Conservation (phyloP, 2,797 vertebrate species). For the Otus scops region DNA sequence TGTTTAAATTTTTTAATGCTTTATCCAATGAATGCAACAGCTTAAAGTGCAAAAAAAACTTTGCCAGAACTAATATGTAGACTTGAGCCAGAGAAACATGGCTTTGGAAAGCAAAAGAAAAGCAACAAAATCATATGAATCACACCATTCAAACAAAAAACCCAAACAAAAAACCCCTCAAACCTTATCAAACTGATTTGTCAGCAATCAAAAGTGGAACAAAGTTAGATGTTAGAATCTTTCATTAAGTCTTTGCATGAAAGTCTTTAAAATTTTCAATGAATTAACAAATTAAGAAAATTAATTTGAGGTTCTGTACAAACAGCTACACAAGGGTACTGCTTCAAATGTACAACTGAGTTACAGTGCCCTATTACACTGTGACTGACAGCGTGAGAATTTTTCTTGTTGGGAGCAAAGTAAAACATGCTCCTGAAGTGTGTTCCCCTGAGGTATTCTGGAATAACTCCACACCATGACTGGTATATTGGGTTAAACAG, state of each 20-base stretch:
- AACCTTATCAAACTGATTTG: background rate
- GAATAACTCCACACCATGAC: slow-evolving; percentile 24
- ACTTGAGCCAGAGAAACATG: background rate
- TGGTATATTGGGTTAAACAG: slow-evolving; percentile 40
- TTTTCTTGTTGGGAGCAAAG: slow-evolving; percentile 16
- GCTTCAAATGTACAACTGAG: background rate
- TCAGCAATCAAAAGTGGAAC: background rate
- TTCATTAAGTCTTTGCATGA: background rate
- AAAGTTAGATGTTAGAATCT: background rate
- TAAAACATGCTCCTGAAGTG: background rate
- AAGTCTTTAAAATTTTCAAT: background rate
- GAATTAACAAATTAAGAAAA: background rate
- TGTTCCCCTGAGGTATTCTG: slow-evolving; percentile 32
- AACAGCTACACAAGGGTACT: background rate
- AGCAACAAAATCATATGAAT: background rate
- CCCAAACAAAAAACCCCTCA: background rate
- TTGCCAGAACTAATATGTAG: background rate
- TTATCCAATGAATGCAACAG: background rate
- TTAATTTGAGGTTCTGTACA: background rate
- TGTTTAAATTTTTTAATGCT: background rate
- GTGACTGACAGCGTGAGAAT: slow-evolving; percentile 16
- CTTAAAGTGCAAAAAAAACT: background rate
- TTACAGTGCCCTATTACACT: background rate
- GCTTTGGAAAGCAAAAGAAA: background rate
- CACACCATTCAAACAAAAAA: background rate